Evolutionary conservation across 2,888 invertebrate genomes (phyloP).

Genomic region (Galerucella nymphaeae): DNA sequence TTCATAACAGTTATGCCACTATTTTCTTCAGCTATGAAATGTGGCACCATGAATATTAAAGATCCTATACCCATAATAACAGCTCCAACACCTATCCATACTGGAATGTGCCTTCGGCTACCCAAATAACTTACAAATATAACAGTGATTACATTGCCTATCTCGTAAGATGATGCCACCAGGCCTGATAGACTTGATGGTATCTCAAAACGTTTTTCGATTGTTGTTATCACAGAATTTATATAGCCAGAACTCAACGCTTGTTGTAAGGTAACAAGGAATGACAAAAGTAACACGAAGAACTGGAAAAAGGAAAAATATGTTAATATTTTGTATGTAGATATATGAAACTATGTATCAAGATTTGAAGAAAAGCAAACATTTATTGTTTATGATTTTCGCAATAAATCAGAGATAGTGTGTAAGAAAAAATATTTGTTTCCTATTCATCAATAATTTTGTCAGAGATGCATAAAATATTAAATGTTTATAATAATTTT

Average conservation of each 20-base stretch:
- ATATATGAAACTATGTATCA: no score
- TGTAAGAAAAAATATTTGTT: not conserved
- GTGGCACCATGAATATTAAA: slow-evolving; percentile 91
- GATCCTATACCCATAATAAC: slow-evolving; percentile 95
- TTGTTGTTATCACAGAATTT: slow-evolving; percentile 96
- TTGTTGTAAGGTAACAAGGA: slow-evolving; percentile 91
- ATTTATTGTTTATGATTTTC: not conserved
- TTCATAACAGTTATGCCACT: slow-evolving; percentile 76
- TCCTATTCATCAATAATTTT: not conserved
- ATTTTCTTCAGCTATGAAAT: slow-evolving; percentile 87
- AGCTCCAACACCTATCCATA: slow-evolving; percentile 92
- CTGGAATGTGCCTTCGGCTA: slow-evolving; percentile 73
- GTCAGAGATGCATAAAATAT: not conserved
- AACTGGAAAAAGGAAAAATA: slow-evolving; percentile 68
- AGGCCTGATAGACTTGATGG: slow-evolving; percentile 93
- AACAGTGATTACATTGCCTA: slow-evolving; percentile 94
- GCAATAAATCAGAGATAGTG: not conserved
- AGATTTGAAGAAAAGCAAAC: no score
- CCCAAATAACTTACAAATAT: slow-evolving; percentile 96
- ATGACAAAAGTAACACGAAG: slow-evolving; percentile 88
- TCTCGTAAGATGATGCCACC: slow-evolving; percentile 94
- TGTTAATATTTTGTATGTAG: slow-evolving; percentile 5
- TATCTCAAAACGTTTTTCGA: slow-evolving; percentile 94
- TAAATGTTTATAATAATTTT: not conserved
- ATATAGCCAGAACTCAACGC: slow-evolving; percentile 92